Evolutionary conservation across 2,888 invertebrate species (phyloP).

Genomic region (Trichogramma evanescens): DNA sequence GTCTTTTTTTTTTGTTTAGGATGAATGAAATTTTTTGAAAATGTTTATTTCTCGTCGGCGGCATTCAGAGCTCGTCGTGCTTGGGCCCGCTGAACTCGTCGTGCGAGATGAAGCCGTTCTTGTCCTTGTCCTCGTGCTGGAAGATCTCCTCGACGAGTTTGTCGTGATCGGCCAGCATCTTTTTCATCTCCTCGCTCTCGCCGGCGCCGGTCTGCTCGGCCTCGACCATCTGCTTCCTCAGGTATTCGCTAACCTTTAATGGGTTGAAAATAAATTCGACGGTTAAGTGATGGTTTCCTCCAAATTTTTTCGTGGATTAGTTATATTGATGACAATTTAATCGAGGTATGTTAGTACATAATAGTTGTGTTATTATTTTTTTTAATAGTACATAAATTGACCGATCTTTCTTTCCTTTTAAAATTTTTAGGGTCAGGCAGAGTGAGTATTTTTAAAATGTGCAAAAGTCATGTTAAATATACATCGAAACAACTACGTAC

Average conservation of each 20-base stretch:
- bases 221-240: conserved; percentile 85
- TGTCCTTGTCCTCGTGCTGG: conserved; percentile 94
- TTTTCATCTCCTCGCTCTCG: conserved; percentile 70
- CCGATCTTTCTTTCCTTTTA: too few species aligned
- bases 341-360: too few species aligned
- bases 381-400: too few species aligned
- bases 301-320: too few species aligned
- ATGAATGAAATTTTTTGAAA: neutral
- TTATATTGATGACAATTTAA: too few species aligned
- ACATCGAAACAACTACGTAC: too few species aligned
- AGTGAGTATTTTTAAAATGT: too few species aligned
- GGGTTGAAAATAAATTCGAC: too few species aligned
- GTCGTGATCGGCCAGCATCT: conserved; percentile 81
- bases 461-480: too few species aligned
- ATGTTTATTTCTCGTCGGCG: neutral
- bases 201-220: conserved; percentile 56
- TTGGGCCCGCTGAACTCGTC: conserved; percentile 96
- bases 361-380: too few species aligned
- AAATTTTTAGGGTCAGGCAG: too few species aligned
- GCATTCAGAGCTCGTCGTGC: conserved; percentile 84
- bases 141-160: conserved; percentile 94
- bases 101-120: conserved; percentile 92
- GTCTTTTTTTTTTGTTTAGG: neutral
- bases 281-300: too few species aligned
- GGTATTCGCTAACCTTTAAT: conserved; percentile 77